Evolutionary conservation across 2,797 vertebrate species (phyloP).

Genomic region (Xenopus petersii): DNA sequence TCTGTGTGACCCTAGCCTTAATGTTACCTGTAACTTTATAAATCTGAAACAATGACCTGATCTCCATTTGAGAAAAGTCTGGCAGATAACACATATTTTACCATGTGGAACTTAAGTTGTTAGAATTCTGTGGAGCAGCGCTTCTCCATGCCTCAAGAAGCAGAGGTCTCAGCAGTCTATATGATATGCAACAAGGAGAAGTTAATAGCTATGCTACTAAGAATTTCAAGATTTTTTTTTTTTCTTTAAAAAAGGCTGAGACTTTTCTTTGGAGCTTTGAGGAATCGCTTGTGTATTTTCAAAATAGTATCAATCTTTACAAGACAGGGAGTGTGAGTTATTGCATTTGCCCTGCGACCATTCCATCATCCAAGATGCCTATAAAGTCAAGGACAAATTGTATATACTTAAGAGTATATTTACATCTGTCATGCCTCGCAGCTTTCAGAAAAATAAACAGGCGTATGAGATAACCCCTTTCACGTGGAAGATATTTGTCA

Average conservation of each 20-base stretch:
- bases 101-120: too few species aligned
- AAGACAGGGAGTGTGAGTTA: background rate
- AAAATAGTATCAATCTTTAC: background rate
- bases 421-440: constrained; percentile 35
- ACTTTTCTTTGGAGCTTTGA: background rate
- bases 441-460: constrained; percentile 36
- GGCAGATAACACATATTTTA: too few species aligned
- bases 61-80: too few species aligned
- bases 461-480: constrained; percentile 6
- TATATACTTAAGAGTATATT: constrained; percentile 24
- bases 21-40: too few species aligned
- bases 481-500: constrained; percentile 37
- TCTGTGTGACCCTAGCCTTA: too few species aligned
- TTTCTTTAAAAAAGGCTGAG: background rate
- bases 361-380: constrained; percentile 7
- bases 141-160: too few species aligned
- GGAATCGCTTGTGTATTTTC: background rate
- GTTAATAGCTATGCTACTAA: too few species aligned
- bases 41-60: too few species aligned
- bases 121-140: too few species aligned
- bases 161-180: too few species aligned
- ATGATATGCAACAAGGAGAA: too few species aligned
- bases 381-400: constrained; percentile 16
- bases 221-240: too few species aligned
- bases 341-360: background rate